Percentiles rank a stretch among this genome's conserved stretches.
phyloP scores from a whole-genome alignment of 2,888 invertebrate species.

The Schrankia costaestrigalis region DNA sequence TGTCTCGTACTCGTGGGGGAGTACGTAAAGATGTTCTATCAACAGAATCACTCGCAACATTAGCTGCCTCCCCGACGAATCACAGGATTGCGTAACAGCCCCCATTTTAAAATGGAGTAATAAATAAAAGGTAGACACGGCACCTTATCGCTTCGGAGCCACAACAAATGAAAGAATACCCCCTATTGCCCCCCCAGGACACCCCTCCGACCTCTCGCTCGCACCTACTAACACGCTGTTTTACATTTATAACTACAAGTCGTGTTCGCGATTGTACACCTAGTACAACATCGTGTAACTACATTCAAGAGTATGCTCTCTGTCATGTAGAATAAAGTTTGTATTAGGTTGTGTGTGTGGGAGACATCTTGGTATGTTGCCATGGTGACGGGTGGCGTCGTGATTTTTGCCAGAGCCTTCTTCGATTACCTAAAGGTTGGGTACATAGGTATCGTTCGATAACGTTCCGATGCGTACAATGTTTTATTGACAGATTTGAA shows the following conservation, averaged over 20 bases:
- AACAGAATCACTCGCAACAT: conserved; percentile 32
- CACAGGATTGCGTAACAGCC: conserved; percentile 66
- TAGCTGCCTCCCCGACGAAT: conserved; percentile 46
- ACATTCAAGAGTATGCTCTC: conserved; percentile 29
- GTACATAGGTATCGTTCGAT: conserved; percentile 36
- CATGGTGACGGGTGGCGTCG: conserved; percentile 61
- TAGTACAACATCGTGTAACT: conserved; percentile 21
- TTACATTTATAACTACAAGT: conserved; percentile 80
- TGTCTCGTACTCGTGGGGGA: conserved; percentile 33
- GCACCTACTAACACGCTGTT: conserved; percentile 66
- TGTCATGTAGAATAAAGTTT: conserved; percentile 28
- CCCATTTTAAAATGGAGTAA: conserved; percentile 76
- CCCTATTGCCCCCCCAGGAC: conserved; percentile 33
- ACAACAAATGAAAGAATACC: conserved; percentile 73
- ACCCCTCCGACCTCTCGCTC: conserved; percentile 38
- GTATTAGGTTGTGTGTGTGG: conserved; percentile 30
- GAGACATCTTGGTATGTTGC: conserved; percentile 41
- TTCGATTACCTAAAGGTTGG: conserved; percentile 62
- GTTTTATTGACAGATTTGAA: conserved; percentile 43
- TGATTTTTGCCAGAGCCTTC: conserved; percentile 65
- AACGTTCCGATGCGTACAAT: conserved; percentile 29
- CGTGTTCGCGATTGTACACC: conserved; percentile 45
- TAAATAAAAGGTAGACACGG: conserved; percentile 74
- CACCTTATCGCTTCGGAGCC: conserved; percentile 63
- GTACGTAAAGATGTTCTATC: conserved; percentile 34